Evolutionary conservation across 2,113 vertebrate genomes (phyloP).

Genomic region (Oncorhynchus gorbuscha): DNA sequence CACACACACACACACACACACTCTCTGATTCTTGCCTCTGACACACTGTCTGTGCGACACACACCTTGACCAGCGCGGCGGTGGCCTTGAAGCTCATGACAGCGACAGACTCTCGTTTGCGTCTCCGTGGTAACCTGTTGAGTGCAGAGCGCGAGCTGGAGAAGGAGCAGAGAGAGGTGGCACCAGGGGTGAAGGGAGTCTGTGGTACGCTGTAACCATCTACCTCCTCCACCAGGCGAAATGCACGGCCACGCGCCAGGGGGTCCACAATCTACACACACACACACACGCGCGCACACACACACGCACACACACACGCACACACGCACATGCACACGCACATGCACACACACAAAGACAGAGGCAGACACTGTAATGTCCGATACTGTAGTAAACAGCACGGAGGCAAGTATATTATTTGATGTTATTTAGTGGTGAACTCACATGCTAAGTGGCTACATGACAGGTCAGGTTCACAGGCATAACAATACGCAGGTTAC

Average conservation of each 20-base stretch:
- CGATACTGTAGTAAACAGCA: too few relatives aligned
- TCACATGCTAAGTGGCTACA: too few relatives aligned
- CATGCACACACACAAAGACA: too few relatives aligned
- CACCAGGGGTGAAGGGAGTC: slow-evolving; percentile 85
- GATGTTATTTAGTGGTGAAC: too few relatives aligned
- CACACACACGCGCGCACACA: too few relatives aligned
- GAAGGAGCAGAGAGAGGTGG: slow-evolving; percentile 92
- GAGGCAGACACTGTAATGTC: slow-evolving; percentile 1
- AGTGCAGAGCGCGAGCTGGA: slow-evolving; percentile 94
- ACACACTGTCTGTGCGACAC: background rate
- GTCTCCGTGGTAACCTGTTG: slow-evolving; percentile 83
- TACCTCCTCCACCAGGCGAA: slow-evolving; percentile 86
- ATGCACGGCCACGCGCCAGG: slow-evolving; percentile 89
- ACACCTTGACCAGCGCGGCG: slow-evolving; percentile 87
- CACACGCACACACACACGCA: too few relatives aligned
- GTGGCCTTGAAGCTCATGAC: slow-evolving; percentile 96
- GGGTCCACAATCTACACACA: slow-evolving; percentile 88
- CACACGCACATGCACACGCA: slow-evolving; percentile 1
- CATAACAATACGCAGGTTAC: too few relatives aligned
- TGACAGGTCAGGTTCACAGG: too few relatives aligned
- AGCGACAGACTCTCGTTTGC: slow-evolving; percentile 94
- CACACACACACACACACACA: too few relatives aligned
- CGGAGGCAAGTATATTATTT: too few relatives aligned
- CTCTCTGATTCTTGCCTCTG: too few relatives aligned
- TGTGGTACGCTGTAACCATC: slow-evolving; percentile 86